Conservation (phyloP, 2,113 vertebrate genomes). For the Muntiacus muntjak region DNA sequence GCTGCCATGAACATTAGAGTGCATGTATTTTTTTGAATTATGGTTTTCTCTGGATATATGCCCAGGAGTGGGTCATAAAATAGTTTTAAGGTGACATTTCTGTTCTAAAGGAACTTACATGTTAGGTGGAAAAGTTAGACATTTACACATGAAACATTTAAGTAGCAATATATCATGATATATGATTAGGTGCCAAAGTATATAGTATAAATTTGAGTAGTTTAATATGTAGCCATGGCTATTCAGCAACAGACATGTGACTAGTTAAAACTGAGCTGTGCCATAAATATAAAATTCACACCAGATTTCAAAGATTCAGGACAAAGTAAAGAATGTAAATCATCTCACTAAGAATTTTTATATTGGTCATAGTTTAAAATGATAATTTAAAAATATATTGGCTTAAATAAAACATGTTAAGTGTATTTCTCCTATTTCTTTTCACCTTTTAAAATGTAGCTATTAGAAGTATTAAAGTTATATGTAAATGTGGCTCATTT, state of each 20-base stretch:
- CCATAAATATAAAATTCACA: background rate
- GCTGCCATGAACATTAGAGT: background rate
- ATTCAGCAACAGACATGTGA: background rate
- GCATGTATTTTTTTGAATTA: background rate
- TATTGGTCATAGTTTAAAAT: slow-evolving; percentile 7
- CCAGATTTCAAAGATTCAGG: background rate
- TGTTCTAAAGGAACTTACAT: slow-evolving; percentile 10
- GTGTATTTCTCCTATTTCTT: background rate
- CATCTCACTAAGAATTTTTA: slow-evolving; percentile 28
- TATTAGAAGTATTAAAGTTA: slow-evolving; percentile 11
- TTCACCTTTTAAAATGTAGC: background rate
- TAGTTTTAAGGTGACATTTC: slow-evolving; percentile 10
- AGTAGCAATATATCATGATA: background rate
- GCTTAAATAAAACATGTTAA: slow-evolving; percentile 21
- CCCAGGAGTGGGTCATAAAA: background rate
- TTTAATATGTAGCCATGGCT: background rate
- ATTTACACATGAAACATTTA: slow-evolving; percentile 27
- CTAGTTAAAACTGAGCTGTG: background rate
- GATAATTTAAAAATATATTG: background rate
- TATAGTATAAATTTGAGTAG: background rate
- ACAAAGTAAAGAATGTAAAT: background rate
- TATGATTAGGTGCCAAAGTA: background rate
- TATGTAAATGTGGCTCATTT: background rate
- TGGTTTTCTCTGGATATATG: background rate
- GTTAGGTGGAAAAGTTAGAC: background rate